A percentile compares a stretch with the other conserved stretches of the same genome.
Evolutionary conservation across 1,140 invertebrate species (phyloP).

Genomic region (Caerostris darwini): DNA sequence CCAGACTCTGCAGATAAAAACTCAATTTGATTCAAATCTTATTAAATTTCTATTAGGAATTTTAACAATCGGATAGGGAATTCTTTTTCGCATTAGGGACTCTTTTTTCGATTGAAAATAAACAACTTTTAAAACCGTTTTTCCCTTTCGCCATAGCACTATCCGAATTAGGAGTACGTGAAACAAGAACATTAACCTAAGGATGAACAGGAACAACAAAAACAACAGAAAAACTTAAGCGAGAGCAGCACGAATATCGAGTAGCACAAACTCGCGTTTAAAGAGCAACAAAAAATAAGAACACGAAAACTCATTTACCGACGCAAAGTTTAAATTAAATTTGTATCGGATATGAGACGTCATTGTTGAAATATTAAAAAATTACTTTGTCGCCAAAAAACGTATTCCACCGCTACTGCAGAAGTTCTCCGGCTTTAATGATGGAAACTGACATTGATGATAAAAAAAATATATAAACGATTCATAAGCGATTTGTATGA

Average conservation of each 20-base stretch:
- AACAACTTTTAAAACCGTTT: slow-evolving; percentile 42
- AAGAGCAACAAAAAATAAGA: neutral
- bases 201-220: neutral
- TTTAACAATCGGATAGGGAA: slow-evolving; percentile 29
- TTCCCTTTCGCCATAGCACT: neutral
- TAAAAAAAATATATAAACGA: too few relatives aligned
- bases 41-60: slow-evolving; percentile 45
- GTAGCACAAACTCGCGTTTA: neutral
- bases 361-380: neutral
- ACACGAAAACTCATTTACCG: slow-evolving; percentile 55
- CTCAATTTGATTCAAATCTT: slow-evolving; percentile 53
- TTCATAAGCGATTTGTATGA: too few relatives aligned
- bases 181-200: slow-evolving; percentile 10
- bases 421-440: too few relatives aligned
- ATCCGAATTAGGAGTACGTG: neutral
- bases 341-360: slow-evolving; percentile 29
- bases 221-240: neutral
- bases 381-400: neutral
- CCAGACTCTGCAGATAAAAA: neutral
- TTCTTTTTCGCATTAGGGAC: neutral
- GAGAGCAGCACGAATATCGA: neutral
- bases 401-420: too few relatives aligned
- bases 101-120: neutral
- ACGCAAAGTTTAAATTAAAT: slow-evolving; percentile 43
- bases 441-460: too few relatives aligned